Evolutionary conservation across 1,140 invertebrate genomes (phyloP).

Genomic region (Heliconius congener): DNA sequence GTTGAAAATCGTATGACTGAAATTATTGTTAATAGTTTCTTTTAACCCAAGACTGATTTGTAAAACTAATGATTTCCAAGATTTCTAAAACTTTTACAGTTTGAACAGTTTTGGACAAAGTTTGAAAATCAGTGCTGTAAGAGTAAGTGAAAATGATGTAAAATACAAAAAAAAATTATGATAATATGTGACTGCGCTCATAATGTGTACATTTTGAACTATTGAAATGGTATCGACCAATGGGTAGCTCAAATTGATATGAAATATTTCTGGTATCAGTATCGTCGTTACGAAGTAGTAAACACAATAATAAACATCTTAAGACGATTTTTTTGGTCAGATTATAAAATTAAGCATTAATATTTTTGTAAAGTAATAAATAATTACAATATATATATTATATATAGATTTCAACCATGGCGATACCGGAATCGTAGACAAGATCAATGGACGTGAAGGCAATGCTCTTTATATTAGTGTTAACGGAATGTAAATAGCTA

Average conservation of each 20-base stretch:
- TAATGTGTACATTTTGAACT: conserved; percentile 44
- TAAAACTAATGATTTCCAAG: conserved; percentile 48
- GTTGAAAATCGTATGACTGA: conserved; percentile 34
- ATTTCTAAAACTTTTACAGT: conserved; percentile 29
- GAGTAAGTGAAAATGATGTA: conserved; percentile 17
- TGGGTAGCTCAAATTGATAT: conserved; percentile 69
- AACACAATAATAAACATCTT: conserved; percentile 11
- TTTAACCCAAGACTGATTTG: conserved; percentile 75
- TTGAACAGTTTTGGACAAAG: conserved; percentile 27
- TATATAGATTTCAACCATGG: neutral
- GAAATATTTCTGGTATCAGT: conserved; percentile 55
- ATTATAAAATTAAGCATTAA: neutral
- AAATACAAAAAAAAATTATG: neutral
- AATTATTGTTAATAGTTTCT: conserved; percentile 56
- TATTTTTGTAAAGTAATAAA: conserved; percentile 8
- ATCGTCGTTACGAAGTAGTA: conserved; percentile 65
- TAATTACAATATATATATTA: neutral
- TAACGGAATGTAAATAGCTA: conserved; percentile 81
- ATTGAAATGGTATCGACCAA: conserved; percentile 64
- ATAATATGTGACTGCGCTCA: conserved; percentile 42
- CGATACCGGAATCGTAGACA: neutral
- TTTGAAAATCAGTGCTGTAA: conserved; percentile 28
- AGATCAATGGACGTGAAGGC: neutral
- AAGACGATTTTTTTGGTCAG: neutral
- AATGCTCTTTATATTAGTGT: conserved; percentile 54